These are phyloP conservation scores for Dasypus novemcinctus DNA, from an alignment of 2,113 vertebrate species.

Conservation along the genomic window DNA sequence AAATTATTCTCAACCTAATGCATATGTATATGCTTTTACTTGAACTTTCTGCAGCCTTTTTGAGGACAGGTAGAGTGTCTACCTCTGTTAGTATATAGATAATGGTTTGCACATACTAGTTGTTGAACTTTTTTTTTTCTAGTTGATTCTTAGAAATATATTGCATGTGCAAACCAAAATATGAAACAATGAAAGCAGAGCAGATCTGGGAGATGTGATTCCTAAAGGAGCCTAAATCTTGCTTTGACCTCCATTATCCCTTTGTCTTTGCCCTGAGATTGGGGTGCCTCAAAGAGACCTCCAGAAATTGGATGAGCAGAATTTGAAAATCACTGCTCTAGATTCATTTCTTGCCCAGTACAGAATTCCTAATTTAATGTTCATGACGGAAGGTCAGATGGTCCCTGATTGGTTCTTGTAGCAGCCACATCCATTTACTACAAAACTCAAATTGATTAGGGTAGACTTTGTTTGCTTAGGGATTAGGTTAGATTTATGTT, in stretches of 20 bases:
- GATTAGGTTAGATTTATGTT: slow-evolving; percentile 38
- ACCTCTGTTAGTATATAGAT: neutral
- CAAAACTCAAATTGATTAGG: slow-evolving; percentile 36
- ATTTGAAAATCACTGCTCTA: neutral
- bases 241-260: neutral
- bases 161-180: neutral
- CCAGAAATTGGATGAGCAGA: neutral
- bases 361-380: neutral
- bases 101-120: neutral
- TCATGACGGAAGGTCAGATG: neutral
- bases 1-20: neutral
- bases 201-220: neutral
- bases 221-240: neutral
- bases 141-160: neutral
- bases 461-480: neutral
- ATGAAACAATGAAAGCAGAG: neutral
- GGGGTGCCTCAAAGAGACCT: neutral
- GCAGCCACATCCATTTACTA: neutral
- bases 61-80: neutral
- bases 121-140: neutral
- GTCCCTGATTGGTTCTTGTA: neutral
- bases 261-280: neutral
- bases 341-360: neutral
- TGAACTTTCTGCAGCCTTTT: neutral
- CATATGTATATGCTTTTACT: neutral